A percentile compares a stretch with the other conserved stretches of the same genome.
Evolutionary conservation across 2,888 invertebrate species (phyloP).

Genomic region (Ptilodon capucinus): DNA sequence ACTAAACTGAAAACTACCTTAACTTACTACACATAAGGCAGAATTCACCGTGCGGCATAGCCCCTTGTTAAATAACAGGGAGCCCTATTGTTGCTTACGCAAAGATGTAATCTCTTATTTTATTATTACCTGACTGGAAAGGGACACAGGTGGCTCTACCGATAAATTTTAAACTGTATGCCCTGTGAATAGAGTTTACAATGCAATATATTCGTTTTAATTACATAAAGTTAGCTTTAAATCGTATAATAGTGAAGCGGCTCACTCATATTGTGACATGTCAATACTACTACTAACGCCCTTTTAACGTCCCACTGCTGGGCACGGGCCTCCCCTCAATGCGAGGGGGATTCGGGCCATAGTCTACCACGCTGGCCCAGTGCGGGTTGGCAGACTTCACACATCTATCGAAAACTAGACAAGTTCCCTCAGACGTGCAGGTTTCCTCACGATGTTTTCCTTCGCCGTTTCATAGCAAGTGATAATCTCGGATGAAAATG

Average conservation of each 20-base stretch:
- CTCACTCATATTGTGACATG: conserved; percentile 32
- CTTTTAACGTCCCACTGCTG: too few relatives aligned
- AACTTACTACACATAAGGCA: not conserved
- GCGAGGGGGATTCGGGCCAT: too few relatives aligned
- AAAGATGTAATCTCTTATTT: conserved; percentile 79
- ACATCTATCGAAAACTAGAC: too few relatives aligned
- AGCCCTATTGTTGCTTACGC: conserved; percentile 77
- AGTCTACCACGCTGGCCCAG: too few relatives aligned
- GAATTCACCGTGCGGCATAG: conserved; percentile 29
- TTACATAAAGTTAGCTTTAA: conserved; percentile 36
- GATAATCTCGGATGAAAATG: too few relatives aligned
- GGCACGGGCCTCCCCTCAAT: too few relatives aligned
- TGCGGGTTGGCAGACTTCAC: too few relatives aligned
- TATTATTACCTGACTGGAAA: conserved; percentile 75
- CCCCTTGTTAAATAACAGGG: conserved; percentile 66
- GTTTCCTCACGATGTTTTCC: too few relatives aligned
- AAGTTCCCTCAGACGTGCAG: too few relatives aligned
- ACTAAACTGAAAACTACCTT: conserved; percentile 36
- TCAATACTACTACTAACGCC: conserved; percentile 42
- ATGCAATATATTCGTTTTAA: conserved; percentile 20
- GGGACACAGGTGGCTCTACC: conserved; percentile 41
- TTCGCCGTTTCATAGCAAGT: too few relatives aligned
- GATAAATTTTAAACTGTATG: conserved; percentile 35
- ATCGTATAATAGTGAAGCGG: conserved; percentile 32
- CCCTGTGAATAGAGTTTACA: conserved; percentile 17